These are phyloP conservation scores for Adineta ricciae DNA, from an alignment of 2,888 invertebrate genomes.

Conservation along the genomic window DNA sequence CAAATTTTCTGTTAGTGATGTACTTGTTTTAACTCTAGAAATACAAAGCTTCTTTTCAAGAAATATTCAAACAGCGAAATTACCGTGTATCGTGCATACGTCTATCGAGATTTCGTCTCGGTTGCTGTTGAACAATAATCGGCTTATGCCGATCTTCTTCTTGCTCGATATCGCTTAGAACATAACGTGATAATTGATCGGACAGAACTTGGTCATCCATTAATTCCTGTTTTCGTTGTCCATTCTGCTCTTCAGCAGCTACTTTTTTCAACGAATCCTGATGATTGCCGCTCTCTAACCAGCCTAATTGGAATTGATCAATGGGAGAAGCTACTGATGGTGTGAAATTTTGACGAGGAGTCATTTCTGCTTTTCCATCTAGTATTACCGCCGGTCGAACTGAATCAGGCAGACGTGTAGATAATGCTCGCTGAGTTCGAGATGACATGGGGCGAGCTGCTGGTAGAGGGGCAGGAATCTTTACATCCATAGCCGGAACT, in stretches of 20 bases:
- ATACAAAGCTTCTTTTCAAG: no score
- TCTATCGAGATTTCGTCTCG: not conserved
- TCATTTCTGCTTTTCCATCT: not conserved
- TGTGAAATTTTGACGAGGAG: not conserved
- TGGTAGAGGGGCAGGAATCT: not conserved
- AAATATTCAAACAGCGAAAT: not conserved
- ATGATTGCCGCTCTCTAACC: not conserved
- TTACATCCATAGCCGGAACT: not conserved
- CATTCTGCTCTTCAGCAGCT: not conserved
- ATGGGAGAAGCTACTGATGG: not conserved
- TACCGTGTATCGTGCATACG: not conserved
- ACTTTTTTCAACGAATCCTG: not conserved
- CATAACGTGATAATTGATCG: not conserved
- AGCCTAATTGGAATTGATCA: not conserved
- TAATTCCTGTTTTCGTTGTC: not conserved
- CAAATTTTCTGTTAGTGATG: slow-evolving; percentile 42
- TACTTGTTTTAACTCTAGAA: not conserved
- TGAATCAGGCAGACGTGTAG: not conserved
- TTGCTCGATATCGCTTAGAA: not conserved
- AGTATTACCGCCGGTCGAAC: not conserved
- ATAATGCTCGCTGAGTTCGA: not conserved
- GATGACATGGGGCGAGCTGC: not conserved
- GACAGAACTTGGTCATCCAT: not conserved
- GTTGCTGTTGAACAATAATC: not conserved
- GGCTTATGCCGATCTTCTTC: not conserved